phyloP scores from a whole-genome alignment of 2,113 vertebrate genomes.

The Chaetorhynchus papuensis region DNA sequence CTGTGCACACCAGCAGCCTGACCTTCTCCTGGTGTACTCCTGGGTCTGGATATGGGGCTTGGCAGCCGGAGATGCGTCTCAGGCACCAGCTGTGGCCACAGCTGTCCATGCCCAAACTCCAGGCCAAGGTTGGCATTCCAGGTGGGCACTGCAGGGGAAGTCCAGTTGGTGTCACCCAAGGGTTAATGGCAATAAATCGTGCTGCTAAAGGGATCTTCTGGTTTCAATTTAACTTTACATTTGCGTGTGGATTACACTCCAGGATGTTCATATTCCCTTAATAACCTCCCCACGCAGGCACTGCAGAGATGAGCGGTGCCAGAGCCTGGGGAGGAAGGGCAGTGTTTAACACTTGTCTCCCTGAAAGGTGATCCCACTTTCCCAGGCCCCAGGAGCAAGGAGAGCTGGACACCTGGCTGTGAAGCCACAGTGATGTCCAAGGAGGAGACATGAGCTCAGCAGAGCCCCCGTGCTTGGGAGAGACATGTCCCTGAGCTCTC shows the following conservation, averaged over 20 bases:
- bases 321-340: not conserved
- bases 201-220: conserved; percentile 11
- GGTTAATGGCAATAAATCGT: conserved; percentile 11
- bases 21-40: not conserved
- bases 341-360: not conserved
- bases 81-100: not conserved
- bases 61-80: not conserved
- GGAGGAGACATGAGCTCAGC: not conserved
- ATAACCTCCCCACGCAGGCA: conserved; percentile 24
- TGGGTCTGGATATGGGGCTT: not conserved
- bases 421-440: not conserved
- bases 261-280: conserved; percentile 32
- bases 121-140: not conserved
- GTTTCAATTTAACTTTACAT: conserved; percentile 37
- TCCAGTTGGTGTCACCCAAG: not conserved
- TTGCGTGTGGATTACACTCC: conserved; percentile 36
- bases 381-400: not conserved
- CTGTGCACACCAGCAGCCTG: rapidly evolving
- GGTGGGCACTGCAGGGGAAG: not conserved
- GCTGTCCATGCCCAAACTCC: not conserved
- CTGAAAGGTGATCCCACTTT: not conserved
- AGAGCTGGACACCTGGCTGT: not conserved
- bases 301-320: not conserved
- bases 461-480: rapidly evolving
- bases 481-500: not conserved